Percentiles rank a stretch among this genome's conserved stretches.
These are phyloP conservation scores for Carduelis carduelis DNA, from an alignment of 2,797 vertebrate species.

Conservation along the genomic window DNA sequence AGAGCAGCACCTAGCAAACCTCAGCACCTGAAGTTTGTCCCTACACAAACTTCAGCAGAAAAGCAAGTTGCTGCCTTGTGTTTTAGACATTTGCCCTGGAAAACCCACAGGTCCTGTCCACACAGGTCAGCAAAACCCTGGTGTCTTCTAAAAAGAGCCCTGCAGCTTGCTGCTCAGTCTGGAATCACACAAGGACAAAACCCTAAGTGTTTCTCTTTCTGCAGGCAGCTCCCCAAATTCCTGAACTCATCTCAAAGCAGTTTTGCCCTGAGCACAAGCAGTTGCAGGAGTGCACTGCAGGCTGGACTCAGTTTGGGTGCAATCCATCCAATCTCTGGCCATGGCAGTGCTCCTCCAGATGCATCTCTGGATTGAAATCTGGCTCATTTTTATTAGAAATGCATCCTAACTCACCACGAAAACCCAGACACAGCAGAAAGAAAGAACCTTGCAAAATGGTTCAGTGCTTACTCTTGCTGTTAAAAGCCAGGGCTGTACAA, in stretches of 20 bases:
- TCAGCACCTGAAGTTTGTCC: neutral
- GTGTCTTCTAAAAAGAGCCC: accelerated
- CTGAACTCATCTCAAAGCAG: accelerated
- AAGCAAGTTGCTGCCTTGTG: accelerated
- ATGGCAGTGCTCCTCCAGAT: neutral
- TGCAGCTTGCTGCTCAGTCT: neutral
- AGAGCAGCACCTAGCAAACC: neutral
- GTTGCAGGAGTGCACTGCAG: neutral
- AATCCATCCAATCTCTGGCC: accelerated
- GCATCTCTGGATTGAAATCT: neutral
- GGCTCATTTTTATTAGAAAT: neutral
- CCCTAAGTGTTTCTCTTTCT: neutral
- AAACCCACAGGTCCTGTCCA: neutral
- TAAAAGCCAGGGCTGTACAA: neutral
- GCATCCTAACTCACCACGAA: neutral
- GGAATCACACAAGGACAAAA: neutral
- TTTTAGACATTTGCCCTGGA: neutral
- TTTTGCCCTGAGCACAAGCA: neutral
- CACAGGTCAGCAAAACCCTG: accelerated
- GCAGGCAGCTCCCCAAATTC: neutral
- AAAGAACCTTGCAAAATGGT: neutral
- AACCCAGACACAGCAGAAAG: neutral
- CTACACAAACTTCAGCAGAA: neutral
- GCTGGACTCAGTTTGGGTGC: neutral
- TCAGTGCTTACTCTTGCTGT: neutral